Evolutionary conservation across 2,888 invertebrate genomes (phyloP).

Genomic region (Monoplex corrugatus): DNA sequence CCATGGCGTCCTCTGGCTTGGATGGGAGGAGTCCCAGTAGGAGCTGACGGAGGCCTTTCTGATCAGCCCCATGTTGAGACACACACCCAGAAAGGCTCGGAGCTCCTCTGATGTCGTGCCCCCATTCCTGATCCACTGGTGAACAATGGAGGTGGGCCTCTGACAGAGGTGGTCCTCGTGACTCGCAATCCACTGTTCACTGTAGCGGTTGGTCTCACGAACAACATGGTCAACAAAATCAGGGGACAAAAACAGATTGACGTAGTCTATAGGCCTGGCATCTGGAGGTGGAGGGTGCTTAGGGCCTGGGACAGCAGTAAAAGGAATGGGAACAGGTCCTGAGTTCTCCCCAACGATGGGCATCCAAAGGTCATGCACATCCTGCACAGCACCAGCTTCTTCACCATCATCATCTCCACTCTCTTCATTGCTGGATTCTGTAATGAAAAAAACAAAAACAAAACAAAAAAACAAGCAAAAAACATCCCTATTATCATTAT

Average conservation of each 20-base stretch:
- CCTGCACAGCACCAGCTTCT: not conserved
- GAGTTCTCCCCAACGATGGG: constrained; percentile 8
- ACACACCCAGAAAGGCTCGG: not conserved
- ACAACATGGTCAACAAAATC: not conserved
- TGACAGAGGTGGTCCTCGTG: not conserved
- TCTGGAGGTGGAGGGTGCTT: constrained; percentile 2
- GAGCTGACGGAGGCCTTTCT: constrained; percentile 17
- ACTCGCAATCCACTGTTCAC: constrained; percentile 1
- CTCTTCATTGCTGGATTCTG: not conserved
- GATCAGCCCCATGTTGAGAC: constrained; percentile 29
- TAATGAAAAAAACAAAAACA: not conserved
- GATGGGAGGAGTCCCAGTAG: not conserved
- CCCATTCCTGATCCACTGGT: constrained; percentile 35
- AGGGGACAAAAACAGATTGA: constrained; percentile 14
- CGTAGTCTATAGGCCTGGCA: not conserved
- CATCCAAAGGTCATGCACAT: not conserved
- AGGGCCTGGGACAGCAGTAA: constrained; percentile 9
- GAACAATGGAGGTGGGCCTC: not conserved
- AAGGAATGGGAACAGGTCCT: not conserved
- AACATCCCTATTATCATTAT: too few relatives aligned
- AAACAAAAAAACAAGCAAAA: too few relatives aligned
- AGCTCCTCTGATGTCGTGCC: not conserved
- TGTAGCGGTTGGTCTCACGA: constrained; percentile 11
- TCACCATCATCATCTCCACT: not conserved
- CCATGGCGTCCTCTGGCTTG: constrained; percentile 28